Conservation (phyloP, 30 jellyfish, hydroid and myxozoan species). For the Hydractinia echinata region DNA sequence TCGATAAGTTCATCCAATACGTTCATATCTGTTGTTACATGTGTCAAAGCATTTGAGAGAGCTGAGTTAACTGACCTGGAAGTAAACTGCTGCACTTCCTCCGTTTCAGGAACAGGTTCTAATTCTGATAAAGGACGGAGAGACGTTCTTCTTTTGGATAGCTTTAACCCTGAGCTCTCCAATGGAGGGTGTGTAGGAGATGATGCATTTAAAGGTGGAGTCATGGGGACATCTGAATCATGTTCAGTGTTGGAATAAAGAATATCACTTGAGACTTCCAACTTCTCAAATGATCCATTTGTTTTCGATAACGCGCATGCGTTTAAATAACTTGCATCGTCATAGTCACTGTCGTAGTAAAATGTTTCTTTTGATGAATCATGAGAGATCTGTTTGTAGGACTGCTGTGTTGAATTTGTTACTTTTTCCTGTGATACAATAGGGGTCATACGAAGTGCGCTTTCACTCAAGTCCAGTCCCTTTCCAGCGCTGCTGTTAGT, state of each 20-base stretch:
- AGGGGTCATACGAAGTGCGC: neutral
- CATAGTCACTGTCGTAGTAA: conserved; percentile 31
- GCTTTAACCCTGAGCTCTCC: neutral
- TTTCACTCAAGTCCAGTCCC: neutral
- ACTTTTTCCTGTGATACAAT: neutral
- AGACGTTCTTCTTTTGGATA: conserved; percentile 18
- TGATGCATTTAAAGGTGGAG: conserved; percentile 2
- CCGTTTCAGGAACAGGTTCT: conserved; percentile 18
- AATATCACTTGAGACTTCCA: conserved; percentile 2
- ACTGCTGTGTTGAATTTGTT: neutral
- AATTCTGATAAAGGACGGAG: conserved; percentile 14
- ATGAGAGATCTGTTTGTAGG: neutral
- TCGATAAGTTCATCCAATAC: neutral
- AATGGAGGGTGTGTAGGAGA: neutral
- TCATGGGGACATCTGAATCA: conserved; percentile 1
- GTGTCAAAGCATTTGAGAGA: neutral
- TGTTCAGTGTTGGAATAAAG: conserved; percentile 13
- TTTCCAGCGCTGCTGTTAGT: neutral
- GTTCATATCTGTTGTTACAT: neutral
- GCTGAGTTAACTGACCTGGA: neutral
- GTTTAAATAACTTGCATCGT: conserved; percentile 30
- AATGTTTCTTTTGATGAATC: neutral
- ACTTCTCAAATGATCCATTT: conserved; percentile 8
- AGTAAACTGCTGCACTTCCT: conserved; percentile 8
- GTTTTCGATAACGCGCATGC: conserved; percentile 23